Evolutionary conservation across 1,140 invertebrate species (phyloP).

Genomic region (Lordiphosa stackelbergi): DNA sequence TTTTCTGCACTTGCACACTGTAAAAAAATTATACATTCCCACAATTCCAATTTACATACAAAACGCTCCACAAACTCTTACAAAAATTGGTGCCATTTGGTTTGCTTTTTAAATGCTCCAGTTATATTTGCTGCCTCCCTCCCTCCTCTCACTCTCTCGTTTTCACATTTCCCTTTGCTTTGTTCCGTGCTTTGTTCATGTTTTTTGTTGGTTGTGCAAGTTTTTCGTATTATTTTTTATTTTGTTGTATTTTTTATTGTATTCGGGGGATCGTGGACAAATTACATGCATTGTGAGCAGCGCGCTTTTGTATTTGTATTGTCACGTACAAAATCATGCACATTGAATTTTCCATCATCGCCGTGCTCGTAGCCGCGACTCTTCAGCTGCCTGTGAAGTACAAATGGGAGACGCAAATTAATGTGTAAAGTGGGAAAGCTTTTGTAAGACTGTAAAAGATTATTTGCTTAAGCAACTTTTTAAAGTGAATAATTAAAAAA

Average conservation of each 20-base stretch:
- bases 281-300: slow-evolving; percentile 78
- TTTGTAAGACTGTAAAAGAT: too few relatives aligned
- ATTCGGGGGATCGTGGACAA: slow-evolving; percentile 30
- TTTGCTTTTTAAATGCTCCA: slow-evolving; percentile 37
- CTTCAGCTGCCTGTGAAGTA: slow-evolving; percentile 81
- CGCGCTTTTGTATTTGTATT: slow-evolving; percentile 80
- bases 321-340: slow-evolving; percentile 83
- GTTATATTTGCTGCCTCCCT: slow-evolving; percentile 21
- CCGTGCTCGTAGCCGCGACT: slow-evolving; percentile 79
- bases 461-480: too few relatives aligned
- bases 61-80: slow-evolving; percentile 39
- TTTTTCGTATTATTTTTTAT: not conserved
- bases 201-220: slow-evolving; percentile 20
- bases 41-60: slow-evolving; percentile 61
- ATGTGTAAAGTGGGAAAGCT: not conserved
- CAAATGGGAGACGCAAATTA: slow-evolving; percentile 1
- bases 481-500: too few relatives aligned
- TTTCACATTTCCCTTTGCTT: slow-evolving; percentile 43
- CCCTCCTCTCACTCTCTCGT: slow-evolving; percentile 7
- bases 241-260: slow-evolving; percentile 19
- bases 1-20: slow-evolving; percentile 32
- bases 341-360: slow-evolving; percentile 82
- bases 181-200: slow-evolving; percentile 45
- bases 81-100: slow-evolving; percentile 43
- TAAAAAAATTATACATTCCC: slow-evolving; percentile 48